Evolutionary conservation across 2,888 invertebrate species (phyloP).

Genomic region (Elmis aenea): DNA sequence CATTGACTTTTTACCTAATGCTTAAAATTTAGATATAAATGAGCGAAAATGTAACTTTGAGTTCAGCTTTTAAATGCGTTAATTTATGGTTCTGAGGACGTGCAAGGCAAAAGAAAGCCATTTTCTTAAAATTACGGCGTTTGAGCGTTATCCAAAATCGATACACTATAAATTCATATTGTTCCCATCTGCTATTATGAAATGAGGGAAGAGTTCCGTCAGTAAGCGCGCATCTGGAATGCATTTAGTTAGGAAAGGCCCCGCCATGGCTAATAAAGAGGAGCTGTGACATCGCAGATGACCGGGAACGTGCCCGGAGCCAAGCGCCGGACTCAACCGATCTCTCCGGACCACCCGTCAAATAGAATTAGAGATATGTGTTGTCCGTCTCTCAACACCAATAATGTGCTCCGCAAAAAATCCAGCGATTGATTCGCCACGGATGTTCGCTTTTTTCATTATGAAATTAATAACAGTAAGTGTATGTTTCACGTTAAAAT

Average conservation of each 20-base stretch:
- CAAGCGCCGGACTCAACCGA: constrained; percentile 20
- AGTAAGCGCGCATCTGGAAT: constrained; percentile 20
- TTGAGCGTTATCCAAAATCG: no score
- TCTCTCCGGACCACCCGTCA: constrained; percentile 15
- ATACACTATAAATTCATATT: constrained; percentile 10
- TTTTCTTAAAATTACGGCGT: no score
- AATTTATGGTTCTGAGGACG: no score
- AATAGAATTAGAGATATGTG: constrained; percentile 16
- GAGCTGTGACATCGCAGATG: constrained; percentile 20
- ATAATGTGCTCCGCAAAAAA: constrained; percentile 9
- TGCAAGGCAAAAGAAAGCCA: no score
- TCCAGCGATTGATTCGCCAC: no score
- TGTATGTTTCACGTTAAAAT: no score
- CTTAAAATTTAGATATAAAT: no score
- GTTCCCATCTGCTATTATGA: constrained; percentile 10
- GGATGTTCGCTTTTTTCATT: no score
- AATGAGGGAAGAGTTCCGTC: constrained; percentile 11
- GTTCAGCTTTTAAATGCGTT: no score
- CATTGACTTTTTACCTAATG: no score
- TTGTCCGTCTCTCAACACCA: constrained; percentile 11
- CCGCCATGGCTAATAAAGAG: constrained; percentile 26
- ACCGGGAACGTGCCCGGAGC: constrained; percentile 26
- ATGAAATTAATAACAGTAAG: no score
- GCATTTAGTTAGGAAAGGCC: constrained; percentile 15
- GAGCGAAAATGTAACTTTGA: no score